Base-by-base conservation (phyloP, 1,140 invertebrate genomes). In the Camponotus floridanus region DNA sequence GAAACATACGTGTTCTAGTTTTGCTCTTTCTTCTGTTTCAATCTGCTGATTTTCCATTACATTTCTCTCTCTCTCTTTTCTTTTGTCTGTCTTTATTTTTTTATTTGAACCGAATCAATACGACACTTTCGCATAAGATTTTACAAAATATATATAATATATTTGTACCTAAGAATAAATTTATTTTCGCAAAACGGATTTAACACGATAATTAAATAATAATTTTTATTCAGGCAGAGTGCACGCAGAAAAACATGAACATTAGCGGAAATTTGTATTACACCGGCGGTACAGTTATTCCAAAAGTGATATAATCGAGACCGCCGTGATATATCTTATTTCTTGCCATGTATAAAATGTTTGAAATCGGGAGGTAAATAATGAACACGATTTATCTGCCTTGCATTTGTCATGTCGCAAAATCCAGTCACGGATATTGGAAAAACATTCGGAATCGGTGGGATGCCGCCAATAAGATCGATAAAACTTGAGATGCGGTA, bases 341-440 rank as follows among this genome's bases (percentile, higher is more conserved):
- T 81, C 55, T 81, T 81, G 18, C 51, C n/a, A 26, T 48, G 79
- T 59, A 71, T 59, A 73, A 81, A 45, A 33, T 81, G 33, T 83
- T 61, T 33, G 79, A 83, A 73, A 73, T 73, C 55, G 55, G 42
- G 55, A 59, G 39, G 68, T 80, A 45, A 83, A 83, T 83, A 83
- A 83, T 83, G 79, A 83, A 68, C 55, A 26, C 68, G 67, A 83
- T 83, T 83, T 83, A 83, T 83, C 79, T 73, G 62, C 55, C 39
- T n/a, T 48, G 79, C 79, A 73, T 83, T 83, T 83, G 79, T 83
- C 79, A 83, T 62, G 79, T 83, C 79, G 68, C 79, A 61, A 48
- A 83, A 83, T 83, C 79, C 79, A 83, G 79, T 83, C 79, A 83
- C 79, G 79, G 79, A 83, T 83, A 83, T 83, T 83, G 79, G 79